These are phyloP conservation scores for Sparidentex hasta DNA, from an alignment of 2,797 vertebrate species.

Conservation along the genomic window DNA sequence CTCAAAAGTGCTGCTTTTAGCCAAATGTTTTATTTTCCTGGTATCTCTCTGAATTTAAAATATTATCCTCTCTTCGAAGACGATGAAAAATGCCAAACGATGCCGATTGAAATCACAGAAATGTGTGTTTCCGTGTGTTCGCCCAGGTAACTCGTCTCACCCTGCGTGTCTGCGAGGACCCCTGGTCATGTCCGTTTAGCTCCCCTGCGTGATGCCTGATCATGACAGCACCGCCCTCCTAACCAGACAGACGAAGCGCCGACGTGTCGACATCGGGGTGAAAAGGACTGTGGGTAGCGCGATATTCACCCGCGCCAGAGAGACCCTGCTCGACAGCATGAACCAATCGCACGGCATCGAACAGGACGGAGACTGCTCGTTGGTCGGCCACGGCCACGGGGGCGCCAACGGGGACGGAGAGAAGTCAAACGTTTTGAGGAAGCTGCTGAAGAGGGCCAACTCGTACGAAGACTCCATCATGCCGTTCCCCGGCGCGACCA, in stretches of 20 bases:
- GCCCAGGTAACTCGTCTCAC: slow-evolving; percentile 41
- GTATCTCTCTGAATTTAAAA: not conserved
- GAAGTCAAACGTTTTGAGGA: slow-evolving; percentile 98
- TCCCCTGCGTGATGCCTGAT: slow-evolving; percentile 97
- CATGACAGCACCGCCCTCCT: slow-evolving; percentile 98
- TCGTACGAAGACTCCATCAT: slow-evolving; percentile 98
- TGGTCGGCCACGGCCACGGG: slow-evolving; percentile 88
- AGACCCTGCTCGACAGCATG: slow-evolving; percentile 95
- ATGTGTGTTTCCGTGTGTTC: slow-evolving; percentile 17
- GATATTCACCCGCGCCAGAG: slow-evolving; percentile 92
- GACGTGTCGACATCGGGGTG: slow-evolving; percentile 99
- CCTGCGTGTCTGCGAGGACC: slow-evolving; percentile 88
- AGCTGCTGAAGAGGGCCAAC: slow-evolving; percentile 99
- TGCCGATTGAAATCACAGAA: not conserved
- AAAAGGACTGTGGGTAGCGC: slow-evolving; percentile 97
- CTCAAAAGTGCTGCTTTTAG: not conserved
- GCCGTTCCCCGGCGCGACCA: slow-evolving; percentile 97
- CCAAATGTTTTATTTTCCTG: not conserved
- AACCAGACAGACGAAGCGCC: slow-evolving; percentile 99
- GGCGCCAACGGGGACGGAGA: slow-evolving; percentile 87
- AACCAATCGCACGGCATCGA: slow-evolving; percentile 94
- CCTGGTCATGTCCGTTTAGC: slow-evolving; percentile 77
- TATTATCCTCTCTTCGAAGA: not conserved
- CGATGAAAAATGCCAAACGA: not conserved
- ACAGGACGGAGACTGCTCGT: slow-evolving; percentile 95